These are phyloP conservation scores for Tympanoctomys barrerae DNA, from an alignment of 2,797 vertebrate genomes.

Conservation along the genomic window DNA sequence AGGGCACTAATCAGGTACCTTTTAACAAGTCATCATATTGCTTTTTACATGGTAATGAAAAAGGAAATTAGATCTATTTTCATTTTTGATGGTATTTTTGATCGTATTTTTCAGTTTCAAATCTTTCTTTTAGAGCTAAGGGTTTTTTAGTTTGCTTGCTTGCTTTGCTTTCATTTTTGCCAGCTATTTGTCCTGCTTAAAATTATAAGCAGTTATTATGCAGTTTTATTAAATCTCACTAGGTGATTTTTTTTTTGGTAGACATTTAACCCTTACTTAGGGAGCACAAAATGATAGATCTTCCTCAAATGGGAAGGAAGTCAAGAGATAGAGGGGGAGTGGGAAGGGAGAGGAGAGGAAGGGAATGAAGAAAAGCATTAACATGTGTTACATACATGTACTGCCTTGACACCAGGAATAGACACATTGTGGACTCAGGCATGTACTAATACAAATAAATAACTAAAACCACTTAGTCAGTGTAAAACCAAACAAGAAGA, in stretches of 20 bases:
- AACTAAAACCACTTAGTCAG: neutral
- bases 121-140: conserved; percentile 34
- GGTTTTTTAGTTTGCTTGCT: neutral
- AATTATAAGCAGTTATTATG: neutral
- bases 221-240: conserved; percentile 9
- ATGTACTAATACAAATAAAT: neutral
- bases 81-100: neutral
- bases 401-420: neutral
- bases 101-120: conserved; percentile 7
- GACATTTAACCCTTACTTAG: neutral
- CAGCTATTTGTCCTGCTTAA: neutral
- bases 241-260: conserved; percentile 5
- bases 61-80: neutral
- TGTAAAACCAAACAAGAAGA: neutral
- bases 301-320: neutral
- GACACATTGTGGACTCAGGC: neutral
- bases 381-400: neutral
- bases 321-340: neutral
- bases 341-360: neutral
- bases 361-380: neutral
- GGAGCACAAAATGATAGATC: neutral
- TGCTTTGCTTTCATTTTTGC: conserved; percentile 29
- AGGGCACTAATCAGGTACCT: neutral
- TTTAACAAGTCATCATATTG: conserved; percentile 1
- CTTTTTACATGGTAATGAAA: neutral